phyloP scores from a whole-genome alignment of 2,797 vertebrate species.

The Cichlasoma orientale region DNA sequence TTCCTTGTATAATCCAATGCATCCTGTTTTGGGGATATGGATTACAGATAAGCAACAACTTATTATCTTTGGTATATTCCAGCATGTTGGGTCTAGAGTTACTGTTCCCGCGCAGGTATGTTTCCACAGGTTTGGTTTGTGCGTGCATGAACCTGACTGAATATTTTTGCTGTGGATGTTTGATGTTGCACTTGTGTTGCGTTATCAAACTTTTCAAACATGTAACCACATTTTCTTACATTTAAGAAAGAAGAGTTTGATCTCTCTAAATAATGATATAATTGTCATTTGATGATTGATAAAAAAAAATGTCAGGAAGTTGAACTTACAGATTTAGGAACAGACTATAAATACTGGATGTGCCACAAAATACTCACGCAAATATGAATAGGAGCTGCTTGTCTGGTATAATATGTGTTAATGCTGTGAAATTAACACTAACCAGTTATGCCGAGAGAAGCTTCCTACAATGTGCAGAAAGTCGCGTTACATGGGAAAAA shows the following conservation, averaged over 20 bases:
- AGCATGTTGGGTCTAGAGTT: slow-evolving; percentile 83
- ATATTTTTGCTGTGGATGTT: slow-evolving; percentile 20
- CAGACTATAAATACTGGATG: neutral
- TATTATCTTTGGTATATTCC: slow-evolving; percentile 69
- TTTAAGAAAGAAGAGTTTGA: no score
- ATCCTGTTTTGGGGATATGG: neutral
- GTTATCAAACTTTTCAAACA: neutral
- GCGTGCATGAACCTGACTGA: slow-evolving; percentile 12
- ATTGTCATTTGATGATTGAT: no score
- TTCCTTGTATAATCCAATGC: neutral
- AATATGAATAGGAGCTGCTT: neutral
- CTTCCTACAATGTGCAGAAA: neutral
- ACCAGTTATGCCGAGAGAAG: accelerated
- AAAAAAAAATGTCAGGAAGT: no score
- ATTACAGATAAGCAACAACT: slow-evolving; percentile 23
- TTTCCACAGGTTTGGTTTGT: slow-evolving; percentile 26
- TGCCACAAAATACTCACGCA: neutral
- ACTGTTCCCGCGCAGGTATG: slow-evolving; percentile 83
- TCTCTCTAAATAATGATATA: no score
- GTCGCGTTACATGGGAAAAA: neutral
- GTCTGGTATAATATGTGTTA: neutral
- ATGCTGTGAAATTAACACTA: neutral
- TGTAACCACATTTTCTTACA: neutral
- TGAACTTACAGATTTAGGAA: no score
- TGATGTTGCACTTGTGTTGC: slow-evolving; percentile 12